Evolutionary conservation across 2,797 vertebrate genomes (phyloP).

Genomic region (Vespertilio murinus): DNA sequence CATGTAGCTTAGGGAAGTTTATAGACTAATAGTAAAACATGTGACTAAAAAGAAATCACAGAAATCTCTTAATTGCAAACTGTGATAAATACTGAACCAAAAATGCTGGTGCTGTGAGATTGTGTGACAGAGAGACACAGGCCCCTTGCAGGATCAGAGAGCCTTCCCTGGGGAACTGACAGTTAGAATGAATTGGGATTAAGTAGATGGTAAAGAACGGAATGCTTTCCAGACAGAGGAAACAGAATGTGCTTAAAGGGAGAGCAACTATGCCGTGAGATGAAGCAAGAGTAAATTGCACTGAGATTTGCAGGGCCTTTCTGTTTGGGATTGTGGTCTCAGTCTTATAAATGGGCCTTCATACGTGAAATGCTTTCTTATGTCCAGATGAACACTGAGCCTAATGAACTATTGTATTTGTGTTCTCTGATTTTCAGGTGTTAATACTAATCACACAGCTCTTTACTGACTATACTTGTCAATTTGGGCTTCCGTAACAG

Average conservation of each 20-base stretch:
- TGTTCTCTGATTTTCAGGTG: not conserved
- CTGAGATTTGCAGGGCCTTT: not conserved
- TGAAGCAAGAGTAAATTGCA: not conserved
- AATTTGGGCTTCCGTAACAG: not conserved
- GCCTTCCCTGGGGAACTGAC: not conserved
- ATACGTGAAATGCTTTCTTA: not conserved
- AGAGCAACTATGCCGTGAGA: not conserved
- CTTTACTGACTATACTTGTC: not conserved
- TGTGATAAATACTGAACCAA: not conserved
- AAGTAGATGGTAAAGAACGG: not conserved
- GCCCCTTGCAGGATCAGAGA: not conserved
- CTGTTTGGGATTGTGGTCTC: not conserved
- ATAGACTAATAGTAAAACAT: not conserved
- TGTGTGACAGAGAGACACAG: not conserved
- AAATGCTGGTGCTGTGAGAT: not conserved
- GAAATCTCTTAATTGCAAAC: not conserved
- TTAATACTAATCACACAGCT: not conserved
- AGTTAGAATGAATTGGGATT: not conserved
- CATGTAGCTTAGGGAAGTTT: not conserved
- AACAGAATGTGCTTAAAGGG: not conserved
- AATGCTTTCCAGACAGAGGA: not conserved
- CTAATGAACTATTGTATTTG: not conserved
- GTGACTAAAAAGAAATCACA: not conserved
- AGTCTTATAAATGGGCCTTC: not conserved
- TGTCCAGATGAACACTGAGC: not conserved